phyloP scores from a whole-genome alignment of 2,113 vertebrate species.

The Gymnorhina tibicen region DNA sequence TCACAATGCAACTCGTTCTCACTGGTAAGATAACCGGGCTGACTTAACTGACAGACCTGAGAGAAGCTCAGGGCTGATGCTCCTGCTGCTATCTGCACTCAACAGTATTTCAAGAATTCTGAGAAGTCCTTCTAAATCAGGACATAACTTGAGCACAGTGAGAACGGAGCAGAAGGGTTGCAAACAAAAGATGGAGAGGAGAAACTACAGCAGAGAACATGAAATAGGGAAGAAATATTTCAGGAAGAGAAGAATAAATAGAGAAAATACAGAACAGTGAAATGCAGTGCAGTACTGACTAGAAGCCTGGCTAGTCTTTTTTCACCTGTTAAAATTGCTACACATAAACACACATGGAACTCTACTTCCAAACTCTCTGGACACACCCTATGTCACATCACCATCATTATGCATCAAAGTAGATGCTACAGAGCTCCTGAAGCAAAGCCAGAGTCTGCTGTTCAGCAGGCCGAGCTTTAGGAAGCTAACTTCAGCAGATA shows the following conservation, averaged over 20 bases:
- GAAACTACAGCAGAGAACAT: not conserved
- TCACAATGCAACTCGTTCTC: not conserved
- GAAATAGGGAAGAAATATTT: not conserved
- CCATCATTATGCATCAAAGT: not conserved
- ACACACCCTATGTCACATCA: not conserved
- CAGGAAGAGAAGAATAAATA: not conserved
- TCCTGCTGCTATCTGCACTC: not conserved
- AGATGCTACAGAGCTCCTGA: not conserved
- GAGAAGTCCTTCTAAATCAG: not conserved
- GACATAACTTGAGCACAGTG: not conserved
- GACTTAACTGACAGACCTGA: not conserved
- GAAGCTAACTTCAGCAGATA: not conserved
- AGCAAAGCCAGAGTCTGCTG: not conserved
- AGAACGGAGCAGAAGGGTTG: not conserved
- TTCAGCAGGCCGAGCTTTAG: not conserved
- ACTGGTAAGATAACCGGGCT: not conserved
- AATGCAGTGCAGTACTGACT: not conserved
- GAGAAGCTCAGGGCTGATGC: not conserved
- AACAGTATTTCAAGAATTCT: not conserved
- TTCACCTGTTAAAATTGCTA: not conserved
- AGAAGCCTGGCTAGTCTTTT: not conserved
- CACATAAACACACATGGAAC: not conserved
- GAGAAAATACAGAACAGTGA: not conserved
- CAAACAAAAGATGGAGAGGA: not conserved
- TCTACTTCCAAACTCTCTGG: not conserved